Evolutionary conservation across 2,888 invertebrate species (phyloP), one percentile per base, ranked within the genome.

Genomic region (Scaptomyza reducta): DNA sequence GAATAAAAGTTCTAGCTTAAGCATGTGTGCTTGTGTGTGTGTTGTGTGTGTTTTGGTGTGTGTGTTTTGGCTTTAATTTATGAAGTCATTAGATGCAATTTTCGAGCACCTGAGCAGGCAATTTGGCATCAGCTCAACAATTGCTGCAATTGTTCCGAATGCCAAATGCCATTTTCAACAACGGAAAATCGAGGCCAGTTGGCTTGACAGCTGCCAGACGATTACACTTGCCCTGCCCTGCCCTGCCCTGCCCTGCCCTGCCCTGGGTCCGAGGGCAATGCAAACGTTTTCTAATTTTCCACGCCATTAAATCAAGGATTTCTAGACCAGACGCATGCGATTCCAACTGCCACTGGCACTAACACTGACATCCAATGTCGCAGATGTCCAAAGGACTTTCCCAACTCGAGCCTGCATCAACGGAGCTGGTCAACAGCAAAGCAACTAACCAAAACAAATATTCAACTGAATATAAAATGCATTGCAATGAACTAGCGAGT

Each of bases 251-350:
- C n/a, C n/a, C n/a, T n/a, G n/a, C n/a, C n/a, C n/a, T n/a, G n/a
- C n/a, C n/a, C n/a, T n/a, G n/a, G 25, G 11, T 5, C 10, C 13
- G 29, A 40, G 60, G 53, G 25, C 58, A 64, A 62, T 57, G 73
- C 85, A 85, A 89, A 88, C 87, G 87, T 85, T 80, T 88, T 88
- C 90, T 87, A 89, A 89, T 89, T 89, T 89, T 89, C 88, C 89
- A 87, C 86, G 67, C 89, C 90, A 89, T 89, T 89, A 88, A 89
- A 77, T 84, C 77, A 65, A 59, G 55, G 64, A 74, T 74, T 75
- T 77, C 71, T 56, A 68, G 65, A 40, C 63, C 76, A 74, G 79
- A 76, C 76, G 76, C 79, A 74, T 79, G 66, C 77, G 62, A 66
- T 57, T 53, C 55, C 62, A 51, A 62, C 75, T 75, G 78, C 73